These are phyloP conservation scores for Diabrotica undecimpunctata DNA, from an alignment of 1,140 invertebrate genomes.

Conservation along the genomic window DNA sequence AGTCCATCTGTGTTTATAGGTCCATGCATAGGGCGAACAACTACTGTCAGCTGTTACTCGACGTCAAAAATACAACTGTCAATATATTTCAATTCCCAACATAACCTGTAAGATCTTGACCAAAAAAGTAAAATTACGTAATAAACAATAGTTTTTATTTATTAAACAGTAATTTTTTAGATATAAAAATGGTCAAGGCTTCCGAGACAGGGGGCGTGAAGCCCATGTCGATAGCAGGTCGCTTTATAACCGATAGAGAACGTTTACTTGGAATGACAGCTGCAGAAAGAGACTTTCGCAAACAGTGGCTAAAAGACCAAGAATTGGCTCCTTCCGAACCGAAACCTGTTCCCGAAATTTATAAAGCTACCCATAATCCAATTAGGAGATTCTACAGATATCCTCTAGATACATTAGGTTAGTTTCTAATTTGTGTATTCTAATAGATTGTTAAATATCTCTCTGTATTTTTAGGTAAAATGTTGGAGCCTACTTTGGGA, in stretches of 20 bases:
- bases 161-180: not conserved
- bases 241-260: constrained; percentile 69
- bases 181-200: constrained; percentile 32
- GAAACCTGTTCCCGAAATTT: constrained; percentile 60
- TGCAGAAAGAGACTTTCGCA: constrained; percentile 77
- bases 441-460: not conserved
- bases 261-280: constrained; percentile 76
- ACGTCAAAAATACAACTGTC: no score
- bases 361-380: constrained; percentile 68
- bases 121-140: constrained; percentile 1
- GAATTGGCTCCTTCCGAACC: constrained; percentile 70
- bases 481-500: constrained; percentile 59
- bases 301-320: constrained; percentile 81
- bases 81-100: not conserved
- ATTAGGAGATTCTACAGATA: constrained; percentile 70
- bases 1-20: no score
- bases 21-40: no score
- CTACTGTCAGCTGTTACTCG: no score
- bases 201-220: constrained; percentile 59
- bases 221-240: constrained; percentile 71
- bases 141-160: not conserved
- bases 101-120: not conserved
- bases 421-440: no score
- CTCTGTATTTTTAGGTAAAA: constrained; percentile 36
- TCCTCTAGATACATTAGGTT: constrained; percentile 62